Percentiles rank a stretch among this genome's conserved stretches.
phyloP scores from a whole-genome alignment of 1,140 invertebrate genomes.

The Drosophila truncata region DNA sequence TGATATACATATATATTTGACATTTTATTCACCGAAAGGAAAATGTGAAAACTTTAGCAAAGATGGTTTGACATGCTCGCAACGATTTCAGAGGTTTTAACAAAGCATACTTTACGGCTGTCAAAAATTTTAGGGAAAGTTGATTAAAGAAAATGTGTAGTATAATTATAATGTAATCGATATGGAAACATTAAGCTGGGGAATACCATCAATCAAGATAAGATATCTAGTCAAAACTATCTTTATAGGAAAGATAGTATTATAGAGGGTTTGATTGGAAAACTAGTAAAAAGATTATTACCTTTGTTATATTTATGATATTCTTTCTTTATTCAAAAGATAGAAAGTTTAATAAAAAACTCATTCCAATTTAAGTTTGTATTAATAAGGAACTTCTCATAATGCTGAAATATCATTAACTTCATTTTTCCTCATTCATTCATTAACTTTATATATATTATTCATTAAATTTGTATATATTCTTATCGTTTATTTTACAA shows the following conservation, averaged over 20 bases:
- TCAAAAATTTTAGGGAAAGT: not conserved
- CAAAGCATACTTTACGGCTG: constrained; percentile 23
- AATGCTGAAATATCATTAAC: not conserved
- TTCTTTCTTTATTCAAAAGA: not conserved
- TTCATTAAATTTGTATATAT: too few relatives aligned
- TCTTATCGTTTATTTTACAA: not conserved
- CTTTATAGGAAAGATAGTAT: not conserved
- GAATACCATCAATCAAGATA: constrained; percentile 4
- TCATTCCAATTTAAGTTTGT: not conserved
- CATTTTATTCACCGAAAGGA: constrained; percentile 8
- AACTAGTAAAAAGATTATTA: not conserved
- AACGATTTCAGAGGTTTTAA: not conserved
- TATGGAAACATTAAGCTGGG: too few relatives aligned
- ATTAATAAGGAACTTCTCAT: not conserved
- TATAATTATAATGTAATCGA: not conserved
- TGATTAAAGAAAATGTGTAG: not conserved
- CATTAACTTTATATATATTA: too few relatives aligned
- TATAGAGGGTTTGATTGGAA: not conserved
- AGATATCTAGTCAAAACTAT: not conserved
- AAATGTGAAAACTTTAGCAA: constrained; percentile 2
- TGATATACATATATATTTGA: not conserved
- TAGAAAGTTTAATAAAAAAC: not conserved
- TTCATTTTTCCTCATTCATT: too few relatives aligned
- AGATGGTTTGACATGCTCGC: constrained; percentile 13
- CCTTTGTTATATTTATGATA: not conserved